Percentiles rank a stretch among this genome's conserved stretches.
These are phyloP conservation scores for Pandemis corylana DNA, from an alignment of 2,888 invertebrate genomes.

Conservation along the genomic window DNA sequence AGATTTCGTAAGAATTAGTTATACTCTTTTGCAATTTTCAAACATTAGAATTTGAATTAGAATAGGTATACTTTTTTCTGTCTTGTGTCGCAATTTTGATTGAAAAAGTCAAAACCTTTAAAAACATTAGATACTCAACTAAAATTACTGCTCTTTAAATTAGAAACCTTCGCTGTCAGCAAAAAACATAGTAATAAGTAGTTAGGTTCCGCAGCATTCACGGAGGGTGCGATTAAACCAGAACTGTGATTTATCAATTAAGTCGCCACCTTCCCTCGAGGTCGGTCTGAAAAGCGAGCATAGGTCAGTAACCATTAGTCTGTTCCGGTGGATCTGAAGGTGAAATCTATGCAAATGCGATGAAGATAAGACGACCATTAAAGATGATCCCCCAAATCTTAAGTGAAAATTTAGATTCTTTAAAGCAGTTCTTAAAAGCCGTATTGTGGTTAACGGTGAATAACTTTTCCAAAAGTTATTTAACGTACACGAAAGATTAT, in stretches of 20 bases:
- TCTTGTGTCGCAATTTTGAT: background rate
- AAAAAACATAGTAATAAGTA: background rate
- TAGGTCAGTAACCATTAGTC: slow-evolving; percentile 37
- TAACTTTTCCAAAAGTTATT: background rate
- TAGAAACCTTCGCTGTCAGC: background rate
- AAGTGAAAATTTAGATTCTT: slow-evolving; percentile 12
- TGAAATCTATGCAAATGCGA: slow-evolving; percentile 37
- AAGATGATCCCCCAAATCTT: slow-evolving; percentile 29
- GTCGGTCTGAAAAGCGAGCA: slow-evolving; percentile 25
- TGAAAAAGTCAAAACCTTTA: background rate
- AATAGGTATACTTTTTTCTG: no score
- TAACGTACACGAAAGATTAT: background rate
- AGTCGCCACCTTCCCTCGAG: slow-evolving; percentile 29
- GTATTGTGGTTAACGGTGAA: slow-evolving; percentile 1
- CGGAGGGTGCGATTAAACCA: slow-evolving; percentile 30
- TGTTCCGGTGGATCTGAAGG: slow-evolving; percentile 21
- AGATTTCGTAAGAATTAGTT: no score
- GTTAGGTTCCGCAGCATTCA: slow-evolving; percentile 13
- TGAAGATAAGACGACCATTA: slow-evolving; percentile 24
- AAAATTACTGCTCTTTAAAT: background rate
- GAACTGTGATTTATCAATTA: slow-evolving; percentile 40
- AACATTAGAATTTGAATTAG: no score
- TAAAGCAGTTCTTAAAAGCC: background rate
- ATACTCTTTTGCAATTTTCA: no score
- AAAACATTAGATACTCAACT: background rate